Evolutionary conservation across 2,888 invertebrate genomes (phyloP).

Genomic region (Epistrophe grossulariae): DNA sequence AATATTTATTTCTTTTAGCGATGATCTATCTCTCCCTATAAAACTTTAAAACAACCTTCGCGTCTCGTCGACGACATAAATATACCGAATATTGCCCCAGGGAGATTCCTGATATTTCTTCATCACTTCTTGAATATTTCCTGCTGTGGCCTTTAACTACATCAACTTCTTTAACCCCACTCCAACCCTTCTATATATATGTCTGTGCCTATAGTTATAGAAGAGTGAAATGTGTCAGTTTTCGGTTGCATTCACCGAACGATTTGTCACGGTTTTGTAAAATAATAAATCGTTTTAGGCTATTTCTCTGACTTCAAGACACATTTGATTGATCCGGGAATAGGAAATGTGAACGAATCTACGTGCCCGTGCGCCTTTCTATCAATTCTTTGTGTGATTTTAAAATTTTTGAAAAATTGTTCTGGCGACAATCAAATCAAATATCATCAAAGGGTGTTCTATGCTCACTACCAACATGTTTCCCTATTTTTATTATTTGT

Average conservation of each 20-base stretch:
- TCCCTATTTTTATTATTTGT: background rate
- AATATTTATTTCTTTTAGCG: slow-evolving; percentile 9
- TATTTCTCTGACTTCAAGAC: slow-evolving; percentile 64
- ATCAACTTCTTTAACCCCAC: slow-evolving; percentile 12
- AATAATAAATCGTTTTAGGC: slow-evolving; percentile 74
- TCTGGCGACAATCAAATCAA: slow-evolving; percentile 30
- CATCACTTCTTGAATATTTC: slow-evolving; percentile 48
- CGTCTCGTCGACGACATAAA: slow-evolving; percentile 25
- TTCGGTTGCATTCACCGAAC: slow-evolving; percentile 63
- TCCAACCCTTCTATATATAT: slow-evolving; percentile 21
- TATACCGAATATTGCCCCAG: slow-evolving; percentile 48
- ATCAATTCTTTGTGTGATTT: slow-evolving; percentile 38
- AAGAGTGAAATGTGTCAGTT: slow-evolving; percentile 71
- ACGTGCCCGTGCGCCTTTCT: slow-evolving; percentile 5
- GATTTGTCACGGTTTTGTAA: slow-evolving; percentile 71
- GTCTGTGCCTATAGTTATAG: slow-evolving; percentile 15
- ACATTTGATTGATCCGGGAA: slow-evolving; percentile 71
- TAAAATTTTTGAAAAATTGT: slow-evolving; percentile 66
- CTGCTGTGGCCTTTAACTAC: slow-evolving; percentile 6
- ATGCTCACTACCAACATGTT: background rate
- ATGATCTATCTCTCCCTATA: slow-evolving; percentile 61
- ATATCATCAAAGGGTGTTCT: slow-evolving; percentile 53
- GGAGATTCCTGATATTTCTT: slow-evolving; percentile 59
- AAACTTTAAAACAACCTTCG: slow-evolving; percentile 22
- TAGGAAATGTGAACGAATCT: background rate